These are phyloP conservation scores for Willisornis vidua DNA, from an alignment of 2,113 vertebrate species.

Conservation along the genomic window DNA sequence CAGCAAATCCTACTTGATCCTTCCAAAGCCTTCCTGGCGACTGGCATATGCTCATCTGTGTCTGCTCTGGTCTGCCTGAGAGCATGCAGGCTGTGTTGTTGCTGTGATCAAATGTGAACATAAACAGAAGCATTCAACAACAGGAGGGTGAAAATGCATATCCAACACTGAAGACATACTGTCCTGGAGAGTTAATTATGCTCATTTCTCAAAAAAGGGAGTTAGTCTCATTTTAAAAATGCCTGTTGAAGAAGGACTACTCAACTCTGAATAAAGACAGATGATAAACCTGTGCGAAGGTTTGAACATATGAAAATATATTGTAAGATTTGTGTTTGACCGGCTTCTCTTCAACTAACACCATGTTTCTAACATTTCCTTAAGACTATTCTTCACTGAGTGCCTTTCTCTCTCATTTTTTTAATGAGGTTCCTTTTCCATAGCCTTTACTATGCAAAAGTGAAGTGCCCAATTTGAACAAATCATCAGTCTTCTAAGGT, in stretches of 20 bases:
- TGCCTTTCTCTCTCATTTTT: background rate
- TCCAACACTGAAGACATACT: background rate
- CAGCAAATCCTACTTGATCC: background rate
- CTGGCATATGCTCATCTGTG: rapidly evolving
- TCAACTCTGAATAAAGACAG: background rate
- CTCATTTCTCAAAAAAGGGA: background rate
- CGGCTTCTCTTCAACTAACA: background rate
- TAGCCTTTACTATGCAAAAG: background rate
- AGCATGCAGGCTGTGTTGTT: background rate
- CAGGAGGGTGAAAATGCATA: background rate
- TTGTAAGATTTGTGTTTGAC: background rate
- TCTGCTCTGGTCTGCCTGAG: background rate
- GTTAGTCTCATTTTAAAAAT: background rate
- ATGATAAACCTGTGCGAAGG: background rate
- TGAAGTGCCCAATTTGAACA: background rate
- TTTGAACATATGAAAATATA: background rate
- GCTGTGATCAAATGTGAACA: background rate
- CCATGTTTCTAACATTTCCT: background rate
- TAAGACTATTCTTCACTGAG: background rate
- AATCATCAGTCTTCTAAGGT: background rate
- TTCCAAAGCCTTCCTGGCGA: background rate
- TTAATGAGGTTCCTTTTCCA: background rate
- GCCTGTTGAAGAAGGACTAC: background rate
- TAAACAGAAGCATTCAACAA: background rate
- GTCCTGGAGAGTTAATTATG: background rate